Evolutionary conservation across 2,797 vertebrate species (phyloP), one percentile per base, ranked within the genome.

Genomic region (Sebastes oblongus): DNA sequence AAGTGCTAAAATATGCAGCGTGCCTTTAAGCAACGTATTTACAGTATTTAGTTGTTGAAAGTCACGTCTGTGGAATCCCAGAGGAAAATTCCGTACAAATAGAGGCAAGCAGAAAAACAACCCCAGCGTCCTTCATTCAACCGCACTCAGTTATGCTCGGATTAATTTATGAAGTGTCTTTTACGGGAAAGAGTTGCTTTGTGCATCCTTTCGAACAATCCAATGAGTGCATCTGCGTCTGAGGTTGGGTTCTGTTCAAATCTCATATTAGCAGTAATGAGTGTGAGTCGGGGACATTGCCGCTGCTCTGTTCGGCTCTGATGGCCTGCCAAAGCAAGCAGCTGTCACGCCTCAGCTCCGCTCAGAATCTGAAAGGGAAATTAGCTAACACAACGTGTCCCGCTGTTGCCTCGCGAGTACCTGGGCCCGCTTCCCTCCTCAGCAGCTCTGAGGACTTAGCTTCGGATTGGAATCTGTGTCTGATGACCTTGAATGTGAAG

Each of bases 341-440:
- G 92, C 91, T 91, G 93, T 90, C 91, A 85, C 52, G 90, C 86
- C 86, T 91, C 92, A 77, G 88, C 85, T 76, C 86, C 5, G 46
- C 83, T 77, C 83, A 75, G 77, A 89, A 91, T 94, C 84, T 91
- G 91, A 95, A 88, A 94, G 91, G 92, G 90, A 94, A 93, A 93
- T 93, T 81, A 93, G 88, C 86, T 80, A 88, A 91, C 83, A 77
- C 88, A 88, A 87, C 54, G 66, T 77, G 87, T 90, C 90, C 92
- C 46, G 81, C 83, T 83, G 87, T 39, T 87, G 79, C 85, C 82
- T 84, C 52, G 75, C 25, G 42, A 73, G 80, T 73, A 22, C 79
- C 62, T 80, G 64, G 67, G 58, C 66, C 72, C 12, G 59, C 60
- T 29, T 52, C 77, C 50, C 72, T 69, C 30, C 64, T 75, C 77